Conservation (phyloP, 2,113 vertebrate species). For the Oxyruncus cristatus region DNA sequence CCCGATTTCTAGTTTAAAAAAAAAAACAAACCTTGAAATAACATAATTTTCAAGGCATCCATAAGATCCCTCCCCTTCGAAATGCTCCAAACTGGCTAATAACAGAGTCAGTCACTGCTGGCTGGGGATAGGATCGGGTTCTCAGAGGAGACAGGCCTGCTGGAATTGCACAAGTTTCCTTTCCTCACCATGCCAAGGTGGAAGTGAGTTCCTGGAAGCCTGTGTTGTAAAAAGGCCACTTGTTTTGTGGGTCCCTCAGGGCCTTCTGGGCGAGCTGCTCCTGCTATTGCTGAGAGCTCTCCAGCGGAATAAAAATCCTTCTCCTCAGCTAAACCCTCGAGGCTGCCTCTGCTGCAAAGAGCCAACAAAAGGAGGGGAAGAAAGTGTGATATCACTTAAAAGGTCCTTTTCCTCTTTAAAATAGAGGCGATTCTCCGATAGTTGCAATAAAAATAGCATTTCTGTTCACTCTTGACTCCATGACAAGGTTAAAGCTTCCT, state of each 20-base stretch:
- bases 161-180: background rate
- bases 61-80: background rate
- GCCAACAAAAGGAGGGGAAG: background rate
- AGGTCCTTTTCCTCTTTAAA: background rate
- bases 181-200: rapidly evolving
- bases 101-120: background rate
- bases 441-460: background rate
- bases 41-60: background rate
- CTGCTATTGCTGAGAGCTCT: background rate
- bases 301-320: background rate
- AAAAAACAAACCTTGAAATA: background rate
- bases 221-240: background rate
- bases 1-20: background rate
- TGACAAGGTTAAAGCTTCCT: background rate
- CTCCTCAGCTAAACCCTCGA: background rate
- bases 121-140: background rate
- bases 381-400: background rate
- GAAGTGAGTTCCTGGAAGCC: background rate
- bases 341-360: background rate
- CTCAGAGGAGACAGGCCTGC: background rate
- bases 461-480: background rate
- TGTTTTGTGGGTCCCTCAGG: background rate
- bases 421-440: background rate
- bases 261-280: background rate
- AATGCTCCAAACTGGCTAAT: background rate